phyloP scores from a whole-genome alignment of 2,888 invertebrate genomes.

The Ctenicera cuprea region DNA sequence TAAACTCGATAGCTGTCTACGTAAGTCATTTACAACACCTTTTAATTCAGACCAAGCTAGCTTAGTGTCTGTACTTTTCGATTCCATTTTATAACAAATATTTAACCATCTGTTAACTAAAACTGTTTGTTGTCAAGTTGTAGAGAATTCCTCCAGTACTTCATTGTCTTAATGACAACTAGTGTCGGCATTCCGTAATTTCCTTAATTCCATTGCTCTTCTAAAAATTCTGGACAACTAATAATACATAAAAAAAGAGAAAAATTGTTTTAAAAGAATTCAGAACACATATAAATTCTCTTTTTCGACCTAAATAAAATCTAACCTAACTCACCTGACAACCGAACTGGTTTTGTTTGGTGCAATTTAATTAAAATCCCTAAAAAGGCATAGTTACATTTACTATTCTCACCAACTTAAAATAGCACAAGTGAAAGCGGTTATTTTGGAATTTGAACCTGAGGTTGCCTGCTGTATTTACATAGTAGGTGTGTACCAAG shows the following conservation, averaged over 20 bases:
- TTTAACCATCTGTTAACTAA: slow-evolving; percentile 37
- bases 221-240: slow-evolving; percentile 9
- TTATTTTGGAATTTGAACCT: slow-evolving; percentile 13
- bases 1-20: slow-evolving; percentile 85
- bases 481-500: background rate
- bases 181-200: background rate
- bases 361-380: slow-evolving; percentile 27
- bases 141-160: slow-evolving; percentile 16
- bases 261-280: slow-evolving; percentile 1
- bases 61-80: slow-evolving; percentile 59
- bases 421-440: background rate
- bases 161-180: slow-evolving; percentile 30
- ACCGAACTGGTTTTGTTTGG: slow-evolving; percentile 34
- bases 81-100: slow-evolving; percentile 41
- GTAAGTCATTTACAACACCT: slow-evolving; percentile 86
- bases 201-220: slow-evolving; percentile 26
- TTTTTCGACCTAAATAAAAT: slow-evolving; percentile 48
- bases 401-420: background rate
- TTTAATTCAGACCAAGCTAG: slow-evolving; percentile 87
- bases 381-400: slow-evolving; percentile 12
- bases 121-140: slow-evolving; percentile 26
- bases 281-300: slow-evolving; percentile 25
- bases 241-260: slow-evolving; percentile 4
- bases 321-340: slow-evolving; percentile 53
- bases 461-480: background rate